Conservation (phyloP, 2,888 invertebrate species). For the Pemphredon lugubris region DNA sequence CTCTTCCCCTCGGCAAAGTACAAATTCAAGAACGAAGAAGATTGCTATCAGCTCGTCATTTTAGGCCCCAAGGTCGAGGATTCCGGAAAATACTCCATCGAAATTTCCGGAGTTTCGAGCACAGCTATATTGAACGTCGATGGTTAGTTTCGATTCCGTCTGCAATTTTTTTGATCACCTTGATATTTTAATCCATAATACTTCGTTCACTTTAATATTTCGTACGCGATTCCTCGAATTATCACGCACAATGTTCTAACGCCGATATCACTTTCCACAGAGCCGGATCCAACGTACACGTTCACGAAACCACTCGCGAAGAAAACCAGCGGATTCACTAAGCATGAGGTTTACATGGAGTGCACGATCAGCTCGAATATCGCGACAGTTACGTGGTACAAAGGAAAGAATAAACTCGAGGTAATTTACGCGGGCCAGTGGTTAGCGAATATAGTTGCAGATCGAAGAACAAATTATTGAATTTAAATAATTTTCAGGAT, state of each 20-base stretch:
- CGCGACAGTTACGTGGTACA: conserved; percentile 97
- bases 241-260: too few species aligned
- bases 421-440: too few species aligned
- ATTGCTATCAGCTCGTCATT: conserved; percentile 95
- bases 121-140: conserved; percentile 97
- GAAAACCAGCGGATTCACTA: conserved; percentile 93
- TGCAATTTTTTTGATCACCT: too few species aligned
- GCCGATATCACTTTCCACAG: conserved; percentile 81
- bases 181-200: background rate
- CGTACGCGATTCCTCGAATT: too few species aligned
- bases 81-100: conserved; percentile 97
- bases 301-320: conserved; percentile 96
- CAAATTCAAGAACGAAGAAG: conserved; percentile 96
- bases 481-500: too few species aligned
- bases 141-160: conserved; percentile 81
- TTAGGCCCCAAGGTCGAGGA: conserved; percentile 96
- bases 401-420: conserved; percentile 88
- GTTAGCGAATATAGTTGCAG: too few species aligned
- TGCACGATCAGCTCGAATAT: conserved; percentile 96
- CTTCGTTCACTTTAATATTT: too few species aligned
- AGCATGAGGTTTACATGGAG: conserved; percentile 94
- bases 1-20: conserved; percentile 97
- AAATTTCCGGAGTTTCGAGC: conserved; percentile 94
- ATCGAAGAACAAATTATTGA: too few species aligned
- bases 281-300: conserved; percentile 96